Base-by-base conservation (phyloP, 2,113 vertebrate genomes). In the Erinaceus europaeus region DNA sequence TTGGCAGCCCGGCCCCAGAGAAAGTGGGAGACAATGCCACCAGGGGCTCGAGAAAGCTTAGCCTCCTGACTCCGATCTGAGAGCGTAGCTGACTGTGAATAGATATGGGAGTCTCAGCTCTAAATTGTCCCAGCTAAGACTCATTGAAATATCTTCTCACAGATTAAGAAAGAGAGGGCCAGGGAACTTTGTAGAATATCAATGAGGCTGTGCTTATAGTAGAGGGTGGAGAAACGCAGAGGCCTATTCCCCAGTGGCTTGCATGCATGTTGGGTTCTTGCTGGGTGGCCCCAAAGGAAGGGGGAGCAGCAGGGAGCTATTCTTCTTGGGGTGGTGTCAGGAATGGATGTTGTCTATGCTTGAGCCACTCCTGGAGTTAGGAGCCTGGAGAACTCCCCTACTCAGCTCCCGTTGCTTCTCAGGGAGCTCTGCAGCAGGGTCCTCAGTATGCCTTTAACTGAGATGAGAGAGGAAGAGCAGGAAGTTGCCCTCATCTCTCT, bases 121-220 rank as follows among this genome's bases (percentile, higher is more conserved):
- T 95, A 96, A 97, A 97, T 96, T 94, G 96, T 96, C 94, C 94
- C 91, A 4, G 76, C 93, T 90, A 94, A 91, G 94, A 93, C 93
- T 96, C 96, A 97, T 97, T 97, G 96, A 97, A 97, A 97, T 96
- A 96, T 96, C 93, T 97, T 93, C 95, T 96, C 94, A n/a, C 48
- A 96, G 95, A 96, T 94, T 84, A 92, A 95, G 95, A 88, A 90
- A 84, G 93, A 95, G 95, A 92, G 83, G 88, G 94, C 80, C 57
- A 93, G 94, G 93, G 94, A 96, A 97, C 96, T 97, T 97, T 97
- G 95, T 79, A 68, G 97, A 97, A 98, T 98, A 95, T 96, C 94
- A 97, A 97, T 97, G 95, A 97, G 95, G 91, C 85, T 91, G 92
- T 38, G 36, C 95, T 94, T 97, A 92, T 92, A 82, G 96, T 94